Evolutionary conservation across 2,797 vertebrate species (phyloP).

Genomic region (Parotocinclus haroldoi): DNA sequence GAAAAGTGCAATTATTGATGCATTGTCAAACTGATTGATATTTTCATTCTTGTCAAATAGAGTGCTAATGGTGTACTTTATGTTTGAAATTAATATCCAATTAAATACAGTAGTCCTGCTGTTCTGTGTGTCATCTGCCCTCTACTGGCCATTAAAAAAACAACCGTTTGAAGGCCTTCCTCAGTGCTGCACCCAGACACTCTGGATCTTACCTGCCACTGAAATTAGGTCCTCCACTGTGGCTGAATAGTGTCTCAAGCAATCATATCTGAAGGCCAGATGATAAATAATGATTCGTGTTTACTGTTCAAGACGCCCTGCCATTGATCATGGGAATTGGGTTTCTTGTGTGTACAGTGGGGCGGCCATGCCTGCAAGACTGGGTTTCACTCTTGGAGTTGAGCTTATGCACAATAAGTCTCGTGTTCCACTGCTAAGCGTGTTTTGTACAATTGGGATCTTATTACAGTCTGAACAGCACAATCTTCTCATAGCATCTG

Average conservation of each 20-base stretch:
- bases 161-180: slow-evolving; percentile 14
- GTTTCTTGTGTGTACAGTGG: slow-evolving; percentile 35
- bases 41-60: no score
- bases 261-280: slow-evolving; percentile 38
- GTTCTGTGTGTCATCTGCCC: slow-evolving; percentile 55
- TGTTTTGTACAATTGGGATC: slow-evolving; percentile 35
- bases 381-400: slow-evolving; percentile 28
- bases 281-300: slow-evolving; percentile 40
- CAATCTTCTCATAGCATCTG: slow-evolving; percentile 31
- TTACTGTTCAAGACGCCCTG: slow-evolving; percentile 39
- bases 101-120: slow-evolving; percentile 37
- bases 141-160: slow-evolving; percentile 62
- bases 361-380: slow-evolving; percentile 13
- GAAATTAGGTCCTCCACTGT: slow-evolving; percentile 1
- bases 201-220: slow-evolving; percentile 9
- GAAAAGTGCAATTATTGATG: no score
- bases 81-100: slow-evolving; percentile 31
- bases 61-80: not conserved
- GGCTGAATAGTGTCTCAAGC: slow-evolving; percentile 31
- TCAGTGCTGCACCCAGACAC: slow-evolving; percentile 17
- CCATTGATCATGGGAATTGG: slow-evolving; percentile 40
- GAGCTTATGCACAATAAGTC: slow-evolving; percentile 27
- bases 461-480: slow-evolving; percentile 39
- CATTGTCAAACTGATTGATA: no score
- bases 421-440: slow-evolving; percentile 19